A percentile compares a stretch with the other conserved stretches of the same genome.
Conservation (phyloP, 1,140 invertebrate species). For the Drosophila bocqueti region DNA sequence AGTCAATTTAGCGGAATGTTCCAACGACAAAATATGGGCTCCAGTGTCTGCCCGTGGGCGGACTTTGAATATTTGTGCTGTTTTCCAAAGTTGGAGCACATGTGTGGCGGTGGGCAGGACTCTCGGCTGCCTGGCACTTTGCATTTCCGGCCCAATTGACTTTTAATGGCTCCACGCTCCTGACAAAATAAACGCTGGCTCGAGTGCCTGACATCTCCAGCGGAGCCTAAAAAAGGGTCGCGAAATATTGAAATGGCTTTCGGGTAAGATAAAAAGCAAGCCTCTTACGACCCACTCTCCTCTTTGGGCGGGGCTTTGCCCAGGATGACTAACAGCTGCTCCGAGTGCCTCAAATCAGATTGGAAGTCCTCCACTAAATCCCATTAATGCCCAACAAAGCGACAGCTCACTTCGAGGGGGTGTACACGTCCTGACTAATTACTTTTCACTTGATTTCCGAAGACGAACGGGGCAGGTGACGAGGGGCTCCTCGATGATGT, state of each 20-base stretch:
- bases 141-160: constrained; percentile 68
- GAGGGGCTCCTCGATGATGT: background rate
- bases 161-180: constrained; percentile 72
- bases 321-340: constrained; percentile 8
- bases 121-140: constrained; percentile 49
- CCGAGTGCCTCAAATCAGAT: constrained; percentile 5
- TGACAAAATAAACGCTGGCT: constrained; percentile 55
- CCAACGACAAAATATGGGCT: constrained; percentile 44
- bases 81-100: constrained; percentile 31
- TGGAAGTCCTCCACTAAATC: constrained; percentile 38
- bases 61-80: constrained; percentile 22
- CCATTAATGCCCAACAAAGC: constrained; percentile 51
- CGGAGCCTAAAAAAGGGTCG: constrained; percentile 36
- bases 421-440: constrained; percentile 54
- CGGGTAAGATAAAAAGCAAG: constrained; percentile 30
- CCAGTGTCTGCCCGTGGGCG: constrained; percentile 28
- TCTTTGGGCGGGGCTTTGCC: background rate
- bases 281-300: constrained; percentile 24
- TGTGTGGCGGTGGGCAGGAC: constrained; percentile 15
- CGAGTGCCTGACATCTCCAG: constrained; percentile 29
- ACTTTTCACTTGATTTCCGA: constrained; percentile 41
- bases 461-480: constrained; percentile 5
- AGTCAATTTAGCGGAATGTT: constrained; percentile 76
- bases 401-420: constrained; percentile 14
- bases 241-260: constrained; percentile 63